These are phyloP conservation scores for Papilio helenus DNA, from an alignment of 1,140 invertebrate genomes.

Conservation along the genomic window DNA sequence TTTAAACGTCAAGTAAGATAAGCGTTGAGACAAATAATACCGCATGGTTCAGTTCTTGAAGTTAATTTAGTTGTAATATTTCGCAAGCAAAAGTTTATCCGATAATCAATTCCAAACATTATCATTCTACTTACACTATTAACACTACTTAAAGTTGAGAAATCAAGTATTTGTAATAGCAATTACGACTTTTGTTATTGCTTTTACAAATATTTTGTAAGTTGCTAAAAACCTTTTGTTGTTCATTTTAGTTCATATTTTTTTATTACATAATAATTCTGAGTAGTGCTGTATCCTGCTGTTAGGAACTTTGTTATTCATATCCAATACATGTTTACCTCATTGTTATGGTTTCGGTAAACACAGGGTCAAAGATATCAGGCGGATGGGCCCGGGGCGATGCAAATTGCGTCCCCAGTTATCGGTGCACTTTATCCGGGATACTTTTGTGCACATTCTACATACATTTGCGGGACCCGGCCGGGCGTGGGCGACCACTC, in stretches of 20 bases:
- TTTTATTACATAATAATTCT: not conserved
- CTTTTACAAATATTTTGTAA: too few relatives aligned
- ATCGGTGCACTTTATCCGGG: slow-evolving; percentile 78
- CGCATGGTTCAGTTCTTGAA: not conserved
- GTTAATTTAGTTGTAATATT: not conserved
- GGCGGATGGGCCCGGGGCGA: slow-evolving; percentile 65
- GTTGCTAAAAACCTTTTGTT: too few relatives aligned
- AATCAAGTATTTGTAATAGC: too few relatives aligned
- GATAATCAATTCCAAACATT: too few relatives aligned
- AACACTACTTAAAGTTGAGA: too few relatives aligned
- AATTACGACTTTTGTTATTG: too few relatives aligned
- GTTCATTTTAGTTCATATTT: not conserved
- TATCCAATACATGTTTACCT: slow-evolving; percentile 13
- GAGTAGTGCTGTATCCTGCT: not conserved
- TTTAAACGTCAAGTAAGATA: slow-evolving; percentile 8
- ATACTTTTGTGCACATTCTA: slow-evolving; percentile 77
- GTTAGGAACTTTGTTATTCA: not conserved
- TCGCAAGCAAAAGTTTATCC: not conserved
- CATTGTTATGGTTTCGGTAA: slow-evolving; percentile 60
- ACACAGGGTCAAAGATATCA: slow-evolving; percentile 64
- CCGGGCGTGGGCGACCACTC: slow-evolving; percentile 67
- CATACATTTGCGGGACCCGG: slow-evolving; percentile 70
- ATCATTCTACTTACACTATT: too few relatives aligned
- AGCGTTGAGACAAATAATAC: slow-evolving; percentile 1
- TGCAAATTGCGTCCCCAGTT: slow-evolving; percentile 77